These are phyloP conservation scores for Cancer borealis DNA, from an alignment of 2,888 invertebrate genomes.

Conservation along the genomic window DNA sequence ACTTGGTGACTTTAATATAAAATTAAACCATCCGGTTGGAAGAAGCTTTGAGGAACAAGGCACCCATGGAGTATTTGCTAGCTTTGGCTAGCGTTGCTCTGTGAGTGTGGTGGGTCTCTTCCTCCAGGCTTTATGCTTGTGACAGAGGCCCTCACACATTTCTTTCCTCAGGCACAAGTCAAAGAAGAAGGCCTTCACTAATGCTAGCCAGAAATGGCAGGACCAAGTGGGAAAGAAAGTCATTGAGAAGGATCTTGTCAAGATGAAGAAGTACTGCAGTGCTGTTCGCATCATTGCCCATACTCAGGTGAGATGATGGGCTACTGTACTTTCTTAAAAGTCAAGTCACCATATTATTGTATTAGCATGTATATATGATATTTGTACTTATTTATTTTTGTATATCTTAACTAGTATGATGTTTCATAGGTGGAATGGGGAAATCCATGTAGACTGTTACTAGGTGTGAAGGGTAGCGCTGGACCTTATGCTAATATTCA, in stretches of 20 bases:
- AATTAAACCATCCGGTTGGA: neutral
- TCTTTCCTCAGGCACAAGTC: conserved; percentile 92
- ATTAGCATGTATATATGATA: too few species aligned
- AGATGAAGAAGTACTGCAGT: conserved; percentile 99
- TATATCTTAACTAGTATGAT: too few species aligned
- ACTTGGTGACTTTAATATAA: neutral
- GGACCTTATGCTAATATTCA: neutral
- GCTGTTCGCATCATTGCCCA: conserved; percentile 97
- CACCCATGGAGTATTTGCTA: conserved; percentile 49
- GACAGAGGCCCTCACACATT: conserved; percentile 73
- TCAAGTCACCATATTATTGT: too few species aligned
- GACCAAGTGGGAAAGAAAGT: conserved; percentile 97
- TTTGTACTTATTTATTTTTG: too few species aligned
- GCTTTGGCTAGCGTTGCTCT: conserved; percentile 44
- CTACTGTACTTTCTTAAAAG: too few species aligned
- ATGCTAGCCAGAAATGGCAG: conserved; percentile 98
- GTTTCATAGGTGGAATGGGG: too few species aligned
- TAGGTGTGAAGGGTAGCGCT: too few species aligned
- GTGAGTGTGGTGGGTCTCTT: conserved; percentile 70
- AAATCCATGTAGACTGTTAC: too few species aligned
- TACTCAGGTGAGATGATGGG: conserved; percentile 89
- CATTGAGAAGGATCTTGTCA: conserved; percentile 97
- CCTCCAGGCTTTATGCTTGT: conserved; percentile 70
- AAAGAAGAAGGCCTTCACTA: conserved; percentile 99
- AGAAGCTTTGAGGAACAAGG: neutral